Evolutionary conservation across 2,888 invertebrate species (phyloP), one percentile per base, ranked within the genome.

Genomic region (Drosophila bunnanda): DNA sequence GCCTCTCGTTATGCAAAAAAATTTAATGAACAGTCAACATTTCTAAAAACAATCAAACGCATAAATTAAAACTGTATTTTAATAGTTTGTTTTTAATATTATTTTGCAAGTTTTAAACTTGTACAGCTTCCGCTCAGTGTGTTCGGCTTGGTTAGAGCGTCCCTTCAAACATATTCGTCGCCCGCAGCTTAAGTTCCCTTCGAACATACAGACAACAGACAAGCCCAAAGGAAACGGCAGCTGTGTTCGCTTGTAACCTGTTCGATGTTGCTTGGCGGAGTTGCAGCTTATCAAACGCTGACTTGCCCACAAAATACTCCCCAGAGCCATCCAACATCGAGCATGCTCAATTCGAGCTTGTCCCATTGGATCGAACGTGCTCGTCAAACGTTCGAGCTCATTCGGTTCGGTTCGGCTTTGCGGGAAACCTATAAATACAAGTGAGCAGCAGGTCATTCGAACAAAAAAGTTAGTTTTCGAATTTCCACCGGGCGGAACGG

Each of bases 401-500:
- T 39, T 17, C 39, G 38, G 38, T n/a, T 38, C n/a, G 38, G 39
- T n/a, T 38, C 38, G 39, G 39, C 39, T 17, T 17, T 1, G 8
- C 2, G 4, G 17, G 39, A 39, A 39, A 10, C 41, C 41, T 41
- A 41, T 41, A 41, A 41, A 41, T 41, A 41, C 41, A 41, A 41
- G 41, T 41, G 20, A 17, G 17, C 17, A 10, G 10, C 39, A 8
- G 2, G 2, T 7, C 15, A 2, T 7, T 7, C 7, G 1, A 34
- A 13, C n/a, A 13, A 32, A 34, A 34, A 34, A 6, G 6, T 34
- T 34, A 5, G 5, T 34, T 15, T 36, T 15, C 34, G 15, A 36
- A 15, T 36, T 38, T 38, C 38, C n/a, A n/a, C n/a, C 36, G 36
- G 36, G 17, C 39, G 44, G 25, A 17, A 30, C 48, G 48, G 48